A percentile compares a stretch with the other conserved stretches of the same genome.
These are phyloP conservation scores for Timandra comae DNA, from an alignment of 2,888 invertebrate species.

Conservation along the genomic window DNA sequence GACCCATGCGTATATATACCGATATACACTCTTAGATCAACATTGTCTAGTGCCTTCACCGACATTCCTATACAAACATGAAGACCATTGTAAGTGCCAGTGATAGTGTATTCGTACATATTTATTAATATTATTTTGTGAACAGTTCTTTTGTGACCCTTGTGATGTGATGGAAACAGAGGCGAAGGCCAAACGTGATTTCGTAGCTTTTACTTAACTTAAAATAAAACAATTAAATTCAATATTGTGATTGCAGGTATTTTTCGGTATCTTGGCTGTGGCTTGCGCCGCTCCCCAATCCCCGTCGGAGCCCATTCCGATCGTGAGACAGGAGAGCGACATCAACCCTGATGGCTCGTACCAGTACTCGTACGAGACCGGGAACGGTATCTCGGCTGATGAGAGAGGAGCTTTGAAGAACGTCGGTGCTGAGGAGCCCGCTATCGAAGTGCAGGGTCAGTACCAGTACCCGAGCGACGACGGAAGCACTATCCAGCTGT, in stretches of 20 bases:
- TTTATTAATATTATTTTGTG: slow-evolving; percentile 21
- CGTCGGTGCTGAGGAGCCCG: slow-evolving; percentile 70
- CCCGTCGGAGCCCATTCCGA: slow-evolving; percentile 58
- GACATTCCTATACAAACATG: slow-evolving; percentile 63
- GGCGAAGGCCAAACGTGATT: too few species aligned
- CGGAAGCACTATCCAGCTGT: slow-evolving; percentile 74
- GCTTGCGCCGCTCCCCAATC: slow-evolving; percentile 58
- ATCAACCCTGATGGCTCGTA: slow-evolving; percentile 79
- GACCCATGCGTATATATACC: slow-evolving; percentile 66
- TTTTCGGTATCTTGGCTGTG: slow-evolving; percentile 51
- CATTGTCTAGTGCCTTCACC: slow-evolving; percentile 68
- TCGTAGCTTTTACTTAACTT: too few species aligned
- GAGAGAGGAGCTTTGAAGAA: slow-evolving; percentile 76
- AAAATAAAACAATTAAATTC: too few species aligned
- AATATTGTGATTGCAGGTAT: slow-evolving; percentile 48
- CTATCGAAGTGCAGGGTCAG: slow-evolving; percentile 77
- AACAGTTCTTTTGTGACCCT: slow-evolving; percentile 15
- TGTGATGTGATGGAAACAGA: slow-evolving; percentile 10
- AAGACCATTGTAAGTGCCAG: slow-evolving; percentile 69
- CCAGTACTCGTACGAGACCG: slow-evolving; percentile 77
- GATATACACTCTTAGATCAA: slow-evolving; percentile 61
- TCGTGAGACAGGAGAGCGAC: slow-evolving; percentile 72
- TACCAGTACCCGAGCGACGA: slow-evolving; percentile 80
- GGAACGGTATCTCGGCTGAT: slow-evolving; percentile 78
- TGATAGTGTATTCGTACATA: slow-evolving; percentile 38